These are phyloP conservation scores for Gnathonemus longibarbis DNA, from an alignment of 2,113 vertebrate species.

Conservation along the genomic window DNA sequence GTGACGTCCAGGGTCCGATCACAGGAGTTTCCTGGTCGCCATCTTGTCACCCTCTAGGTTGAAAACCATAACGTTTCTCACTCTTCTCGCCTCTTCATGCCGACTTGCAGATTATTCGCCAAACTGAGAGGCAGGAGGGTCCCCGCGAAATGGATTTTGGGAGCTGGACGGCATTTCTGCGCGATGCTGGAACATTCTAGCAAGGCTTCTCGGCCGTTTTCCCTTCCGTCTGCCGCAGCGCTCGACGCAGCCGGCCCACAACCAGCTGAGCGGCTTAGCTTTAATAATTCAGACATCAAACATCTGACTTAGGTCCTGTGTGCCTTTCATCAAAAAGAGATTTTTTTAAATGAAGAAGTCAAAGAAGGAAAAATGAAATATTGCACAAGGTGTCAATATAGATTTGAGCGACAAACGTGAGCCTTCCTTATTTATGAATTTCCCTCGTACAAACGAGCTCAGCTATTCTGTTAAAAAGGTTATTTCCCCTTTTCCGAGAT, in stretches of 20 bases:
- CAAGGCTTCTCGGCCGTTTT: no score
- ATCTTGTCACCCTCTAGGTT: not conserved
- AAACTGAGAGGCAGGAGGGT: not conserved
- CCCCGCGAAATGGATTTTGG: not conserved
- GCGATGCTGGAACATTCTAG: not conserved
- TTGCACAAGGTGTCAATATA: constrained; percentile 15
- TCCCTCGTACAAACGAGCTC: constrained; percentile 20
- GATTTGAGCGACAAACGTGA: constrained; percentile 26
- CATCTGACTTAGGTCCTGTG: constrained; percentile 31
- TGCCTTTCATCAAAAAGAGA: constrained; percentile 35
- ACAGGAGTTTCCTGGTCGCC: not conserved
- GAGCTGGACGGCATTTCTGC: not conserved
- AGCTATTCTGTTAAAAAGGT: constrained; percentile 24
- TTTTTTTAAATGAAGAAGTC: constrained; percentile 17
- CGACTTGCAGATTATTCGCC: not conserved
- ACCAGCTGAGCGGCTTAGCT: constrained; percentile 38
- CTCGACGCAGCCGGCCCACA: not conserved
- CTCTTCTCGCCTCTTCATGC: not conserved
- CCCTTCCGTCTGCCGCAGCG: not conserved
- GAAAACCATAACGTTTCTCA: not conserved
- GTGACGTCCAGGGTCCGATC: not conserved
- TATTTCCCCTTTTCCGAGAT: constrained; percentile 7
- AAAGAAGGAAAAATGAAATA: not conserved
- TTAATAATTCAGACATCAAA: constrained; percentile 45
- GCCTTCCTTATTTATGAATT: constrained; percentile 25